Evolutionary conservation across 2,888 invertebrate species (phyloP).

Genomic region (Eupithecia exiguata): DNA sequence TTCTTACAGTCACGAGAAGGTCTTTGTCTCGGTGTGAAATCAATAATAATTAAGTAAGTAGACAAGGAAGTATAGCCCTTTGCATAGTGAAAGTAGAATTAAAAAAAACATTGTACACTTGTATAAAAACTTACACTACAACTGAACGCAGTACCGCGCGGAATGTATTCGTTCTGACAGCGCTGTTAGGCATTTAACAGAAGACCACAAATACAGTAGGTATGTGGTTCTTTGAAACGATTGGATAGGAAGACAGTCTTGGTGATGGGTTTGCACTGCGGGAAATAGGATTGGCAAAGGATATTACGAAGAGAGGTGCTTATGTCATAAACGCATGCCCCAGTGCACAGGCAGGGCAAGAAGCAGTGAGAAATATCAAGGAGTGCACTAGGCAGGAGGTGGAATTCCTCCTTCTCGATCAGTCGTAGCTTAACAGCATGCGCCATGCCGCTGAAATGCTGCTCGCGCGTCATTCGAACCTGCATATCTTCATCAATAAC

Average conservation of each 20-base stretch:
- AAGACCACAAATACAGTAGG: constrained; percentile 35
- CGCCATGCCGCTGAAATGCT: constrained; percentile 91
- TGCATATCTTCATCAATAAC: constrained; percentile 93
- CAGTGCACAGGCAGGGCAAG: constrained; percentile 58
- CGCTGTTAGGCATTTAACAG: constrained; percentile 23
- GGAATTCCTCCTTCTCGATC: constrained; percentile 87
- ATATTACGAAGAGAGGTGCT: constrained; percentile 64
- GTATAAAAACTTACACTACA: neutral
- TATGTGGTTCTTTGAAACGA: constrained; percentile 51
- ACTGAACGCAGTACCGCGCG: constrained; percentile 5
- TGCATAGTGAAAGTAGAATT: neutral
- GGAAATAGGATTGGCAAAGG: constrained; percentile 69
- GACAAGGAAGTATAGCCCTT: too few species aligned
- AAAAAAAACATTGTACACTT: too few species aligned
- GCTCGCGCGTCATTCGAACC: constrained; percentile 85
- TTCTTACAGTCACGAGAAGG: too few species aligned
- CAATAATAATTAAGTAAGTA: too few species aligned
- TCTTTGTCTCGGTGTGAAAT: too few species aligned
- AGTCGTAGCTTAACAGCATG: constrained; percentile 88
- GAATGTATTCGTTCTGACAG: constrained; percentile 2
- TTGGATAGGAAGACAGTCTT: constrained; percentile 56
- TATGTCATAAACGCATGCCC: constrained; percentile 67
- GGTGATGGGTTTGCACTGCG: constrained; percentile 67
- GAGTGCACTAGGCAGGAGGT: constrained; percentile 86
- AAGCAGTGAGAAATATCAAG: constrained; percentile 82